These are phyloP conservation scores for Chondrilla cf. caribensis DNA, from an alignment of 37 sponge, comb jelly and placozoan species.

Conservation along the genomic window DNA sequence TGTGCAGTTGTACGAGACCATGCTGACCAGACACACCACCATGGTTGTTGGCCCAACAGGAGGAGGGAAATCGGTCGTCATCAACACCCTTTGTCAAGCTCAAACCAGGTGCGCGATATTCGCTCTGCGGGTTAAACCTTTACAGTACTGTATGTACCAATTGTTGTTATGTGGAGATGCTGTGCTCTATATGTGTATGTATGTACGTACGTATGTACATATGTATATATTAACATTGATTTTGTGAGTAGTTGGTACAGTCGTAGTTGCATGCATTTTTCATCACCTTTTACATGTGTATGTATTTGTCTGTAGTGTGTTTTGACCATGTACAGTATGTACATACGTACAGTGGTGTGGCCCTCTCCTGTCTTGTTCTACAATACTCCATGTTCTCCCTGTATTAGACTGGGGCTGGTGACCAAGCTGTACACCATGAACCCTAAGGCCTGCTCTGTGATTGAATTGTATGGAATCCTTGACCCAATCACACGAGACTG, in stretches of 20 bases:
- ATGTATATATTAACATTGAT: no score
- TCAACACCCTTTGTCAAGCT: conserved; percentile 90
- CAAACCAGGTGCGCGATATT: conserved; percentile 92
- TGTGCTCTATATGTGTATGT: background rate
- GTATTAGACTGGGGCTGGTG: conserved; percentile 67
- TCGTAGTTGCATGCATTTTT: no score
- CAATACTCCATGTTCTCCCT: background rate
- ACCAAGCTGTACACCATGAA: conserved; percentile 94
- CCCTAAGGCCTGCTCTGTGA: conserved; percentile 94
- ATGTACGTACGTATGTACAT: background rate
- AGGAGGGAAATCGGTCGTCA: conserved; percentile 97
- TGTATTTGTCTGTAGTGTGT: no score
- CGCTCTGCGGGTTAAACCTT: no score
- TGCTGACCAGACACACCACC: conserved; percentile 96
- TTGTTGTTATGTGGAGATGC: background rate
- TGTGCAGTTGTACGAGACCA: conserved; percentile 99
- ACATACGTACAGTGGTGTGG: background rate
- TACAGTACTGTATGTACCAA: conserved; percentile 6
- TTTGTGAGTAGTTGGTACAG: no score
- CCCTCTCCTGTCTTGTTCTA: background rate
- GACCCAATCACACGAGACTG: conserved; percentile 98
- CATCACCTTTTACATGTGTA: no score
- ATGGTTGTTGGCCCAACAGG: conserved; percentile 99
- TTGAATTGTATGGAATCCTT: conserved; percentile 98
- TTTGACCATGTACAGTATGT: background rate